phyloP scores from a whole-genome alignment of 2,113 vertebrate genomes.

The Hydrolagus affinis region DNA sequence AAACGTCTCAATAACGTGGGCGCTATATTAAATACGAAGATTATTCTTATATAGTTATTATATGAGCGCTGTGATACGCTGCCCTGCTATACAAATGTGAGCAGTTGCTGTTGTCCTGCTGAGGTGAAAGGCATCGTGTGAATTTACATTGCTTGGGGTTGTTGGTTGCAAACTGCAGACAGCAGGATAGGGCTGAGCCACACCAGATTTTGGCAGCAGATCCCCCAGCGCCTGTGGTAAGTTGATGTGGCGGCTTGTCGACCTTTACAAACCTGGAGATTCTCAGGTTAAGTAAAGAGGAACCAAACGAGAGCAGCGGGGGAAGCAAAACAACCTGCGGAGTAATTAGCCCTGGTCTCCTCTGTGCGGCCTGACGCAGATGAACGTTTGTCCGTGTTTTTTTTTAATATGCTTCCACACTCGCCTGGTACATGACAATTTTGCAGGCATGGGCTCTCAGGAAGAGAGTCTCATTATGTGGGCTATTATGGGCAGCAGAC shows the following conservation, averaged over 20 bases:
- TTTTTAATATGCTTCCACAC: conserved; percentile 11
- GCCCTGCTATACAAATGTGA: too few relatives aligned
- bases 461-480: conserved; percentile 30
- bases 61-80: too few relatives aligned
- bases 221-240: background rate
- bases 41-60: too few relatives aligned
- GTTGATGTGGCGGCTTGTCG: conserved; percentile 5
- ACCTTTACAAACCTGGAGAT: conserved; percentile 30
- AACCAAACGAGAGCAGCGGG: conserved; percentile 9
- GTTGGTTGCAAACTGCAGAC: too few relatives aligned
- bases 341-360: conserved; percentile 19
- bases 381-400: conserved; percentile 24
- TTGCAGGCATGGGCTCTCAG: conserved; percentile 24
- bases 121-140: too few relatives aligned
- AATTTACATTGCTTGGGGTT: too few relatives aligned
- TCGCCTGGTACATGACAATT: conserved; percentile 21
- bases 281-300: conserved; percentile 31
- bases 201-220: background rate
- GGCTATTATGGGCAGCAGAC: conserved; percentile 29
- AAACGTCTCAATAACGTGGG: too few relatives aligned
- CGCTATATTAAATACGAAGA: too few relatives aligned
- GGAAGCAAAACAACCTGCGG: conserved; percentile 17
- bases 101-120: too few relatives aligned
- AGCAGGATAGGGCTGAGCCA: too few relatives aligned
- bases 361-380: conserved; percentile 20